These are phyloP conservation scores for Centruroides vittatus DNA, from an alignment of 1,140 invertebrate species.

Conservation along the genomic window DNA sequence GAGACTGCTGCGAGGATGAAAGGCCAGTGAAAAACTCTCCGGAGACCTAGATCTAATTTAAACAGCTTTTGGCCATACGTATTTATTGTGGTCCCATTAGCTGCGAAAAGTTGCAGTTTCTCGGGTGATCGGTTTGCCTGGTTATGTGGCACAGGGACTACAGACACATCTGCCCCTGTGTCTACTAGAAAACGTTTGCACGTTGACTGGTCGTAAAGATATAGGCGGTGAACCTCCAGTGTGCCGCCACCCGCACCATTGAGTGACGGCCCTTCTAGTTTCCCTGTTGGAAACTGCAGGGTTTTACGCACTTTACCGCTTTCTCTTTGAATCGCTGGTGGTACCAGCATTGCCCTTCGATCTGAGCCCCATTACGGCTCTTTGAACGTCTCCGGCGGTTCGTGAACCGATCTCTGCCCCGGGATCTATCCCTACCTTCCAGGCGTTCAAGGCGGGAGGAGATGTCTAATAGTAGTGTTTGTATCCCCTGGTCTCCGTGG, in stretches of 20 bases:
- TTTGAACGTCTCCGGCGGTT: no score
- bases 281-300: background rate
- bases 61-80: constrained; percentile 5
- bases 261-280: background rate
- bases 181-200: constrained; percentile 10
- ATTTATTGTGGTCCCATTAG: constrained; percentile 7
- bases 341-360: no score
- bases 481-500: no score
- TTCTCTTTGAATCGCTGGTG: no score
- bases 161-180: constrained; percentile 12
- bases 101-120: constrained; percentile 4
- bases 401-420: no score
- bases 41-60: constrained; percentile 3
- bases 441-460: no score
- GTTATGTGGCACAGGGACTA: background rate
- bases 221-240: background rate
- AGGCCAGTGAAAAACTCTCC: background rate
- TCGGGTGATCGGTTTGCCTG: background rate
- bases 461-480: no score
- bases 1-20: constrained; percentile 9
- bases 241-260: background rate
- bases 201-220: constrained; percentile 1
- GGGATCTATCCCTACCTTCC: no score
- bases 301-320: background rate
- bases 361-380: no score